These are phyloP conservation scores for Andrena flavipes DNA, from an alignment of 2,888 invertebrate genomes.

Conservation along the genomic window DNA sequence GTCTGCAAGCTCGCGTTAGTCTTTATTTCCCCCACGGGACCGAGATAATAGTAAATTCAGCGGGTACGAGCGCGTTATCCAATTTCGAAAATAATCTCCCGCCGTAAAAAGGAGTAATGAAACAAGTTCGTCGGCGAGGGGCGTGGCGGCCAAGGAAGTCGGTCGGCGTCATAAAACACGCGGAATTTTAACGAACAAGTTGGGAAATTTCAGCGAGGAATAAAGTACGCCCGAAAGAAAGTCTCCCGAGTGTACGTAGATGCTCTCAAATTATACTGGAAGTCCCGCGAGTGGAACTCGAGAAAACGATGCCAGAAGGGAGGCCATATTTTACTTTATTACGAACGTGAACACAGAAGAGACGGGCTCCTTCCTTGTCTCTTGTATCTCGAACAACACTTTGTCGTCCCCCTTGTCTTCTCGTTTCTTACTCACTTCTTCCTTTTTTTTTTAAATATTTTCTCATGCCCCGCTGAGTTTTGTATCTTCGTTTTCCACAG, in stretches of 20 bases:
- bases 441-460: slow-evolving; percentile 20
- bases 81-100: slow-evolving; percentile 55
- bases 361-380: slow-evolving; percentile 11
- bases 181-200: slow-evolving; percentile 64
- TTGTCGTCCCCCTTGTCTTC: background rate
- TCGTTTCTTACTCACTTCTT: background rate
- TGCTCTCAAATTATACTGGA: slow-evolving; percentile 60
- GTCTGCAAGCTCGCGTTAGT: background rate
- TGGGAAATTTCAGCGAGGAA: slow-evolving; percentile 54
- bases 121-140: slow-evolving; percentile 39
- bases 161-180: slow-evolving; percentile 48
- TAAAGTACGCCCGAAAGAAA: slow-evolving; percentile 53
- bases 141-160: slow-evolving; percentile 37
- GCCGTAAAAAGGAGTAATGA: slow-evolving; percentile 49
- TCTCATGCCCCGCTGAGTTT: slow-evolving; percentile 2
- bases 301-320: slow-evolving; percentile 51
- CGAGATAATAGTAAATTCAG: slow-evolving; percentile 3
- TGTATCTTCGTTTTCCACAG: background rate
- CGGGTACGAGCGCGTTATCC: slow-evolving; percentile 29
- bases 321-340: slow-evolving; percentile 52
- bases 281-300: slow-evolving; percentile 42
- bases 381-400: slow-evolving; percentile 36
- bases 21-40: background rate
- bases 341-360: slow-evolving; percentile 43
- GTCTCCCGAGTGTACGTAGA: slow-evolving; percentile 51